phyloP scores from a whole-genome alignment of 2,113 vertebrate genomes.

The Leptosomus discolor region DNA sequence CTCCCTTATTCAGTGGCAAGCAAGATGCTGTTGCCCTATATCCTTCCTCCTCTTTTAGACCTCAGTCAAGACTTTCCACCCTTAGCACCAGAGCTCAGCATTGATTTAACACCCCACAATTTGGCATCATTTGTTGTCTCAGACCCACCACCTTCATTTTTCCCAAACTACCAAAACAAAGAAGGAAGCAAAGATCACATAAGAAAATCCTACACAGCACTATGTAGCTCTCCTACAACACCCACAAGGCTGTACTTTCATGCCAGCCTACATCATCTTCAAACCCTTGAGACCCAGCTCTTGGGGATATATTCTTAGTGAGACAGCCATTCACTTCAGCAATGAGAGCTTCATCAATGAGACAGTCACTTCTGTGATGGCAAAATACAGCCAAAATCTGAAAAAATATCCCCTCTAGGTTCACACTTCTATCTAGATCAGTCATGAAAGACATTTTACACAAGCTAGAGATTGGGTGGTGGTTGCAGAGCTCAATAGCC shows the following conservation, averaged over 20 bases:
- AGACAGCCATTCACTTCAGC: not conserved
- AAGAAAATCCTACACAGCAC: not conserved
- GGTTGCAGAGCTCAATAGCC: not conserved
- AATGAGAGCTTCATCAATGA: not conserved
- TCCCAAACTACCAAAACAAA: not conserved
- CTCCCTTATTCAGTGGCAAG: not conserved
- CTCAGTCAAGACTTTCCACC: not conserved
- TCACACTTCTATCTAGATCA: not conserved
- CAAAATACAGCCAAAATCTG: not conserved
- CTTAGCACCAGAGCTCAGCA: not conserved
- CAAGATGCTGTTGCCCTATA: not conserved
- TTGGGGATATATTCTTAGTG: not conserved
- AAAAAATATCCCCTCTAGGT: not conserved
- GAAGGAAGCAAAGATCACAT: not conserved
- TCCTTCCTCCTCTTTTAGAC: not conserved
- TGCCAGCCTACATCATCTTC: not conserved
- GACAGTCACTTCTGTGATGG: not conserved
- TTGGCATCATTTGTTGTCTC: not conserved
- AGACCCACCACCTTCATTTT: accelerated
- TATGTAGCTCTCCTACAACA: not conserved
- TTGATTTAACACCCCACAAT: not conserved
- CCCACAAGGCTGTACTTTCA: not conserved
- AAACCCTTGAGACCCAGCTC: not conserved
- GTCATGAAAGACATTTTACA: not conserved
- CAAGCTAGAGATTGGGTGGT: not conserved